Evolutionary conservation across 2,888 invertebrate genomes (phyloP), one percentile per base, ranked within the genome.

Genomic region (Acleris cristana): DNA sequence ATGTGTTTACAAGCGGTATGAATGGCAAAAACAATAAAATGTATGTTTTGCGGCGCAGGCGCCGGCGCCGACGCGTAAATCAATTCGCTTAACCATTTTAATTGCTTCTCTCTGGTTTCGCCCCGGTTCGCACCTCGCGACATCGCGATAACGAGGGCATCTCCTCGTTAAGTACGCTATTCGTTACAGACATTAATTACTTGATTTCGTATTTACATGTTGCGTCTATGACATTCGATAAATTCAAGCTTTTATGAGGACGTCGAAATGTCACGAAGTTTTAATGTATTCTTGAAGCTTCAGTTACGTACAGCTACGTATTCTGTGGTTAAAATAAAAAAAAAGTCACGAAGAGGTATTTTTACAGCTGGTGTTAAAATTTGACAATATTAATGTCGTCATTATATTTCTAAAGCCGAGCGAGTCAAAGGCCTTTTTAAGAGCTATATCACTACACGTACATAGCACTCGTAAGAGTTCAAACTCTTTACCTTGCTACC

Each of bases 91-190:
- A 70, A 77, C 77, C 76, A 80, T 81, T 83, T 82, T 82, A 82
- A 82, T 83, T 81, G 79, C 79, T 71, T 18, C 76, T 77, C 75
- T 83, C 78, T 73, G 77, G 74, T 79, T 85, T 84, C 81, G 79
- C 82, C 81, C 81, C 78, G 75, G 77, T 85, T 84, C 81, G 79
- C 83, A 83, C 85, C 80, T 84, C 72, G 64, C 70, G 70, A 73
- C 74, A 80, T 79, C 82, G 78, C 78, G 83, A 81, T 83, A 85
- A 78, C 76, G 76, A 77, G 48, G 52, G 57, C 71, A 78, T 77
- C 79, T 76, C 76, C 48, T 76, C 72, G 78, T 84, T 83, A 84
- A 82, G 80, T 84, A 82, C 80, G 77, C 73, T 77, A 72, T 73
- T 78, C 73, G 76, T 78, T 71, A 72, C 70, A 53, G 70, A 77